Evolutionary conservation across 2,113 vertebrate genomes (phyloP).

Genomic region (Dunckerocampus dactyliophorus): DNA sequence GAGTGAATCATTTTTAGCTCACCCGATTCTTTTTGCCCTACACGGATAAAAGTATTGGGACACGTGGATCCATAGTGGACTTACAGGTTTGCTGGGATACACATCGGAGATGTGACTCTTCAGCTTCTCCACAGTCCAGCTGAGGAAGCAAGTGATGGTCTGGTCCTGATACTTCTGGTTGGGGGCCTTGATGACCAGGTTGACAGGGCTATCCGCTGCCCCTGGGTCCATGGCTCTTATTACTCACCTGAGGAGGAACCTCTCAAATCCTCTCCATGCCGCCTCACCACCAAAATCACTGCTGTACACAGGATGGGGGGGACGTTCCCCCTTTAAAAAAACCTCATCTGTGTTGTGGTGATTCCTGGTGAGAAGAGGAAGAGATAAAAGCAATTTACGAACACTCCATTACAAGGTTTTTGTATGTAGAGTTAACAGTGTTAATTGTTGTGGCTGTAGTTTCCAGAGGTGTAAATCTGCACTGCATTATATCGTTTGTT

Average conservation of each 20-base stretch:
- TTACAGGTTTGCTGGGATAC: slow-evolving; percentile 91
- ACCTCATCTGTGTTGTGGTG: slow-evolving; percentile 18
- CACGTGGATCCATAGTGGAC: slow-evolving; percentile 39
- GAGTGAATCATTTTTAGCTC: too few species aligned
- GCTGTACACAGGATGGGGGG: background rate
- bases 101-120: slow-evolving; percentile 87
- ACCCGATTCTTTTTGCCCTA: too few species aligned
- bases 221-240: slow-evolving; percentile 79
- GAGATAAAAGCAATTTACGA: background rate
- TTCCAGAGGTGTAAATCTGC: too few species aligned
- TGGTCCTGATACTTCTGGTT: slow-evolving; percentile 96
- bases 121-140: slow-evolving; percentile 92
- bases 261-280: slow-evolving; percentile 42
- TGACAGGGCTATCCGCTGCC: slow-evolving; percentile 80
- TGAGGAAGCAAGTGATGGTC: slow-evolving; percentile 88
- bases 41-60: too few species aligned
- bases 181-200: slow-evolving; percentile 89
- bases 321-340: slow-evolving; percentile 25
- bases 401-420: too few species aligned
- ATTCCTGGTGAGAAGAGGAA: slow-evolving; percentile 13
- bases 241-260: slow-evolving; percentile 48
- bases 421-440: too few species aligned
- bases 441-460: too few species aligned
- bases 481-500: too few species aligned
- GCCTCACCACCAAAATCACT: slow-evolving; percentile 12